Base-by-base conservation (phyloP, 2,888 invertebrate species). In the Trissoscelio sp. region DNA sequence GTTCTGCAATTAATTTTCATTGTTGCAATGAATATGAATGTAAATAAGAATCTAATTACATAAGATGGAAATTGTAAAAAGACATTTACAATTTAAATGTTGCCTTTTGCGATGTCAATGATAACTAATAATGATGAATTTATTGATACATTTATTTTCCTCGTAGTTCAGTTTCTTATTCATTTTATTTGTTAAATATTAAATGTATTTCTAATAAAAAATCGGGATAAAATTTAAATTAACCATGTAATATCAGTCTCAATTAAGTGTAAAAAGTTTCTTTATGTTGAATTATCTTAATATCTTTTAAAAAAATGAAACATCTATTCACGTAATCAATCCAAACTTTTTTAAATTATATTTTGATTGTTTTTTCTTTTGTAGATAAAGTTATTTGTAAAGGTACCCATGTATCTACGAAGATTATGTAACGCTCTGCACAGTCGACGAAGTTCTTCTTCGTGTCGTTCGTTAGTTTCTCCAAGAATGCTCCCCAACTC, bases 371-470 rank as follows among this genome's bases (percentile, higher is more conserved):
- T n/a, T n/a, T n/a, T 1, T 31, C 9, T 31, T 31, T 31, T 2
- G 9, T 31, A 2, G 31, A 31, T 5, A 28, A 3, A 31, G 9
- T 31, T 31, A n/a, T n/a, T 12, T 28, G 46, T 6, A 16, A 18
- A 84, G 86, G 88, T 90, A 96, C 97, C 96, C 88, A 95, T 96
- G 88, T 97, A 98, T 88, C 95, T 94, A 86, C 96, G 94, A 55
- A 98, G 94, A 91, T 97, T 97, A 86, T 96, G 95, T 91, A 97
- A 94, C 62, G 98, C 98, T 85, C 96, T 94, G 82, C 95, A 95
- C 53, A 98, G 93, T 55, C 97, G 93, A 72, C 96, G 94, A 64
- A 96, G 93, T 91, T 98, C 98, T 90, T 98, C 97, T 77, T 96
- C 95, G 24, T 89, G 90, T 39, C 95, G 93, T 4, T 95, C 94